These are phyloP conservation scores for Pseudois nayaur DNA, from an alignment of 2,113 vertebrate genomes.

Conservation along the genomic window DNA sequence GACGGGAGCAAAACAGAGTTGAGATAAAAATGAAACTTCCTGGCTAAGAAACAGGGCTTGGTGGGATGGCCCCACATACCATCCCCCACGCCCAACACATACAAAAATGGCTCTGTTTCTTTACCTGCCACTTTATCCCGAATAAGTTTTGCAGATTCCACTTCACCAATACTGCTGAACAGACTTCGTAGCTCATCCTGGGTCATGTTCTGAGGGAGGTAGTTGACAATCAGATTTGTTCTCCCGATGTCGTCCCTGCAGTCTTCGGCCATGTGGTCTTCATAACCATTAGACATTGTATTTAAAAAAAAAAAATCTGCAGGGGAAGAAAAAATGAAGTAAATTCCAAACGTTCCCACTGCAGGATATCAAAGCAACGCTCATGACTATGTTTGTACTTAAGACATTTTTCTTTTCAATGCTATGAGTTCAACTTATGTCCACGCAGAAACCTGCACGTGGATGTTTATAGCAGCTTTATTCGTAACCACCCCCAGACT, in stretches of 20 bases:
- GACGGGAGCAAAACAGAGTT: not conserved
- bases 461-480: not conserved
- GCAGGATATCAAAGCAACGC: not conserved
- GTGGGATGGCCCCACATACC: not conserved
- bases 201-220: constrained; percentile 98
- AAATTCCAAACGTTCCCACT: not conserved
- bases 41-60: not conserved
- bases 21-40: not conserved
- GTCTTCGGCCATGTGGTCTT: constrained; percentile 99
- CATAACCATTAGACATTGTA: constrained; percentile 98
- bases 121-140: constrained; percentile 98
- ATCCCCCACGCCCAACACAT: not conserved
- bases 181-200: constrained; percentile 97
- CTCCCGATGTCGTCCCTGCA: constrained; percentile 91
- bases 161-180: constrained; percentile 97
- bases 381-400: not conserved
- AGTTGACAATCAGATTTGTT: constrained; percentile 98
- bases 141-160: constrained; percentile 98
- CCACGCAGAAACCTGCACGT: not conserved
- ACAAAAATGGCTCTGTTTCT: not conserved
- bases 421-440: not conserved
- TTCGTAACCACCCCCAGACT: not conserved
- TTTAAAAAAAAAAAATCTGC: constrained; percentile 88
- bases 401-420: not conserved
- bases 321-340: constrained; percentile 37